Base-by-base conservation (phyloP, 2,797 vertebrate species). In the Nasua narica region DNA sequence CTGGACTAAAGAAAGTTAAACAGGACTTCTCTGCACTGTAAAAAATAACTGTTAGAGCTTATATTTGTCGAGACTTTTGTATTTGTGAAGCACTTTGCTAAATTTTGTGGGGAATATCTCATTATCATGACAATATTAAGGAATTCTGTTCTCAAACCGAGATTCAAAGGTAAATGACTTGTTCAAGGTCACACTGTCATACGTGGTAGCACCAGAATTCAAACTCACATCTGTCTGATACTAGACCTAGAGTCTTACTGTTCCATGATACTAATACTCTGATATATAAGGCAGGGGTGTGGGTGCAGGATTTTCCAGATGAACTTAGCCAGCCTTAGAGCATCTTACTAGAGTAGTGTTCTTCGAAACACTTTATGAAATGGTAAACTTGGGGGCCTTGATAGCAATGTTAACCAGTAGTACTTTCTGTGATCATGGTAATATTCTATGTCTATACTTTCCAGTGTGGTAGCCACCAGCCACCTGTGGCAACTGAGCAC, bases 31-130 rank as follows among this genome's bases (percentile, higher is more conserved):
- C 23, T 56, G 48, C 46, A 74, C 54, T 79, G 88, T 14, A 48
- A 67, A 76, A 92, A 52, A 54, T n/a, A 43, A 77, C 82, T 76
- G 23, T 13, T 3, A 32, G 19, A 81, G 9, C 43, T 70, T 46
- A n/a, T 9, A n/a, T 48, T 58, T 91, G 79, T 74, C 81, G 65
- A 81, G 35, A 58, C 19, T 58, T 83, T n/a, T 18, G 6, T 84
- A 58, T 74, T 88, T 72, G 25, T 46, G 72, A 91, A 79, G 54
- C n/a, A 87, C 52, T 95, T 90, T 70, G 54, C 19, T 70, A 77
- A 48, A n/a, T 86, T 90, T 86, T 90, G 13, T n/a, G 18, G n/a
- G 46, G 15, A 29, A 74, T 58, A 35, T 35, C 48, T 89, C 79
- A 50, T 79, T 74, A 65, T 58, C 23, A 3, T 16, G 56, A 40